Conservation (phyloP, 2,797 vertebrate species). For the Sebastolobus alascanus region DNA sequence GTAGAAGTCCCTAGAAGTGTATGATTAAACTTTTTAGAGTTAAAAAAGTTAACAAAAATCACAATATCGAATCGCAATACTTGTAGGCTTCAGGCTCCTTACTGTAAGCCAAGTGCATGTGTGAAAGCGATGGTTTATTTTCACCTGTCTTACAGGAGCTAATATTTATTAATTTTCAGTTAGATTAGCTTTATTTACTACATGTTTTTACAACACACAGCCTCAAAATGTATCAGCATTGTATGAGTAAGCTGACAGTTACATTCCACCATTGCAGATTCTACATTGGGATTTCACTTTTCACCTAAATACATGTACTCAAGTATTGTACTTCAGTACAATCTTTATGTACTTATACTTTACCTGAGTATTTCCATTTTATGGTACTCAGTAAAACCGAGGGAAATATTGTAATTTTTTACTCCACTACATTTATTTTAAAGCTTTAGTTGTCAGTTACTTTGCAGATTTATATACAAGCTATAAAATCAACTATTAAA, state of each 20-base stretch:
- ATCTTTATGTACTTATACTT: neutral
- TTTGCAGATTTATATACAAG: neutral
- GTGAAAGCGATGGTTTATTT: neutral
- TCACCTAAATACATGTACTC: neutral
- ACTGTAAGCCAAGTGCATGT: neutral
- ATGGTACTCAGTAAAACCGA: neutral
- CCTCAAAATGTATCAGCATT: too few relatives aligned
- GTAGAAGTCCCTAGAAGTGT: too few relatives aligned
- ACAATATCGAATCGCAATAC: too few relatives aligned
- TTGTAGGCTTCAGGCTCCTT: neutral
- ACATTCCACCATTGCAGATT: too few relatives aligned
- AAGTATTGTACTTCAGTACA: too few relatives aligned
- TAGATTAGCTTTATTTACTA: neutral
- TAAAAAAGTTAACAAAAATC: too few relatives aligned
- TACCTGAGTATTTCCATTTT: neutral
- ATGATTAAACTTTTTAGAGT: too few relatives aligned
- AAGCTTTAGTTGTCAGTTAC: neutral
- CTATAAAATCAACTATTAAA: neutral
- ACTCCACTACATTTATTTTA: too few relatives aligned
- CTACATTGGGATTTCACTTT: too few relatives aligned
- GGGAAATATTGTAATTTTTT: neutral
- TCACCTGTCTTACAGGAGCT: neutral
- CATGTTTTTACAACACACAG: too few relatives aligned
- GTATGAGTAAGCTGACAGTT: too few relatives aligned
- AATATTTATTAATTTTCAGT: neutral